Base-by-base conservation (phyloP, 2,113 vertebrate genomes). In the Leuciscus idus region DNA sequence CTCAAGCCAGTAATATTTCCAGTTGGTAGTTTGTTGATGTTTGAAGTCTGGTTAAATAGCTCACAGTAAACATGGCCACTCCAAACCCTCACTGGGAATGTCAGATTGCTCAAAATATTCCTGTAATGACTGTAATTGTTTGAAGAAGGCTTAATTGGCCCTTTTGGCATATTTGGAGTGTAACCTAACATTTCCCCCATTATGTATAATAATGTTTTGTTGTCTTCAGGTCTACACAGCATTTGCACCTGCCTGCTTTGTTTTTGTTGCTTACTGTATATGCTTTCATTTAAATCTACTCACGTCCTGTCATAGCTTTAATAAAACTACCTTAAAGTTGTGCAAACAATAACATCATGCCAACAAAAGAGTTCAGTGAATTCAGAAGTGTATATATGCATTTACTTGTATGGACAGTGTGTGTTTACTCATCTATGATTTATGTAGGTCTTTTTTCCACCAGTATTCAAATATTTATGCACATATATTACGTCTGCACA, bases 401-500 rank as follows among this genome's bases (percentile, higher is more conserved):
- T 43, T 43, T 36, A 55, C 28, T 10, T 17, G 26, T 28, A 75
- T 48, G n/a, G n/a, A 11, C 4, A 4, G 66, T 74, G 19, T 85
- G 48, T 57, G 78, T 72, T 64, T 39, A 13, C 55, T 48, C 55
- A 43, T 61, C 23, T 62, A 59, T 46, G 79, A 61, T 86, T 30
- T 30, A 74, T 87, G 55, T 66, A 52, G 81, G 73, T 68, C 39
- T 82, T 82, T 39, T 30, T 82, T 33, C 26, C 81, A 83, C 13
- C n/a, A 64, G 23, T 81, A 48, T 48, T 64, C 15, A 26, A 11
- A 77, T 21, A 77, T 77, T 55, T 77, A 77, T 77, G 75, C 75
- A 77, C 50, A 77, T 77, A 57, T 64, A 36, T 74, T 70, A 75
- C 50, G 36, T 85, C 89, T 89, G 19, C 19, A 90, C 93, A 99